Base-by-base conservation (phyloP, 2,888 invertebrate species). In the Monochamus alternatus region DNA sequence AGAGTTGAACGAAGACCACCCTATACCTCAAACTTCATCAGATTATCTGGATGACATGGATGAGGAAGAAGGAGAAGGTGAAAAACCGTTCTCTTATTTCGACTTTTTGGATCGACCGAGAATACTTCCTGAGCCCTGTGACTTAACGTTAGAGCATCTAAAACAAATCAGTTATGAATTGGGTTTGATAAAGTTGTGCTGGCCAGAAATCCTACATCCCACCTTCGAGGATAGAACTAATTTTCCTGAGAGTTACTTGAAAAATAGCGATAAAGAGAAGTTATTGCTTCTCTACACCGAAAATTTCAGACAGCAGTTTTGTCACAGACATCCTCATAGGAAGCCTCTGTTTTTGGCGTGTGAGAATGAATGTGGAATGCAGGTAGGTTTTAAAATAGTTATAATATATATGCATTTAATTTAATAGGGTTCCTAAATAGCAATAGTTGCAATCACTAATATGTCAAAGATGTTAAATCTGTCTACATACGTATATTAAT, bases 331-430 rank as follows among this genome's bases (percentile, higher is more conserved):
- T 87, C 90, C 91, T 0, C 87, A 91, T 43, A 90, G 94, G 67
- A 92, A 92, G 78, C 94, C 94, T 0, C 85, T 95, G 71, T 90
- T 95, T 59, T 86, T 96, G 71, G 94, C 93, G 68, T 91, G 92
- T 60, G 92, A 93, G 68, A 96, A 96, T 86, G 96, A 96, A 88
- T 95, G 94, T 85, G 93, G 92, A 65, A 90, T 95, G 76, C 94
- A 95, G 92, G 95, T 95, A 88, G 68, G 73, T 60, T 38, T 38
- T 38, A 0, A 38, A 38, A 38, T 38, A 22, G 22, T 22, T 22
- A 22, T 22, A 22, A 22, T 22, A 22, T 22, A 0, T 22, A 22
- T n/a, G n/a, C n/a, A 22, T 22, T 22, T 22, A 22, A 22, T 22
- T 22, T 1, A 0, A 22, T 22, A 22, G 1, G 22, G 22, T 22